Conservation (phyloP, 2,888 invertebrate genomes). For the Drosophila acutilabella region DNA sequence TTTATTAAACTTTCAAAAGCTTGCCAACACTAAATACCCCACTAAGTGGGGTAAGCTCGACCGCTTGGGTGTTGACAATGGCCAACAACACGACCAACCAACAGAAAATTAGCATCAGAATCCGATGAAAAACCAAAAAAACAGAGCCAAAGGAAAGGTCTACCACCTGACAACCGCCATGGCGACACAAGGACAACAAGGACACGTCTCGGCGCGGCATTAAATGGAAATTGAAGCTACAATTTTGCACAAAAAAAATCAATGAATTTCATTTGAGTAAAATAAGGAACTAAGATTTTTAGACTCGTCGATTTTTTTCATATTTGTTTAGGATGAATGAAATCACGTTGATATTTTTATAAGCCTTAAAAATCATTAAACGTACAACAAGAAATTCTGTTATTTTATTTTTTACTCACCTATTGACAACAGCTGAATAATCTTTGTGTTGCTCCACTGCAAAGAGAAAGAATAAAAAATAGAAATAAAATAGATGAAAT, state of each 20-base stretch:
- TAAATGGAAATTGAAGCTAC: slow-evolving; percentile 46
- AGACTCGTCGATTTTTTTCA: too few relatives aligned
- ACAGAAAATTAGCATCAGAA: slow-evolving; percentile 8
- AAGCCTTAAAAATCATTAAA: too few relatives aligned
- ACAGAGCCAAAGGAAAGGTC: slow-evolving; percentile 47
- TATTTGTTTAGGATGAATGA: too few relatives aligned
- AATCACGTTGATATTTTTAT: too few relatives aligned
- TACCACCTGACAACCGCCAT: slow-evolving; percentile 53
- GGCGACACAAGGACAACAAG: slow-evolving; percentile 47
- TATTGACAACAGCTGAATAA: not conserved
- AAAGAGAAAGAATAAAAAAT: slow-evolving; percentile 2
- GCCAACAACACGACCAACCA: slow-evolving; percentile 20
- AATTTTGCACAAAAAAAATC: slow-evolving; percentile 42
- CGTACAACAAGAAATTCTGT: not conserved
- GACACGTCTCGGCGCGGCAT: slow-evolving; percentile 39
- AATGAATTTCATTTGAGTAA: slow-evolving; percentile 48
- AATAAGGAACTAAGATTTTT: not conserved
- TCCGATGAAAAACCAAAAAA: slow-evolving; percentile 8
- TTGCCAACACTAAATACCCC: too few relatives aligned
- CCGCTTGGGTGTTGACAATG: slow-evolving; percentile 42
- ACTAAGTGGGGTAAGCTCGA: slow-evolving; percentile 5
- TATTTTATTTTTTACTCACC: slow-evolving; percentile 13
- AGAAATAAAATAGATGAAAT: not conserved
- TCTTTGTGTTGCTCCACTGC: slow-evolving; percentile 1
- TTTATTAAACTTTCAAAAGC: too few relatives aligned